Percentiles rank a stretch among this genome's conserved stretches.
phyloP scores from a whole-genome alignment of 1,140 invertebrate species.

The Diorhabda elongata region DNA sequence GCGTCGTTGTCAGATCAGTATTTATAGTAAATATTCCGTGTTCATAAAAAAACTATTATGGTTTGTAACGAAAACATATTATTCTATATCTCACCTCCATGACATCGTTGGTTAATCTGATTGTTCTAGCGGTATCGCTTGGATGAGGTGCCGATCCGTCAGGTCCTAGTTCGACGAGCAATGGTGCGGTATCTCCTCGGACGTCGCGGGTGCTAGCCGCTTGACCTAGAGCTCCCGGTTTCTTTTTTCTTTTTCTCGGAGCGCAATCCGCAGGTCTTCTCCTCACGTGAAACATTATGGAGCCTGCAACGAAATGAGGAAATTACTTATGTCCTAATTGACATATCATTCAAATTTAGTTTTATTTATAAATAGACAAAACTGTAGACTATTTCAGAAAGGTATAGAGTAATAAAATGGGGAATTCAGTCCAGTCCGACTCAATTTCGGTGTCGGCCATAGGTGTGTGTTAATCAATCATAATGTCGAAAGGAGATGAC shows the following conservation, averaged over 20 bases:
- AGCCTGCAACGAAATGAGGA: constrained; percentile 58
- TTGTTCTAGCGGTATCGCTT: constrained; percentile 57
- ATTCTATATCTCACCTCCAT: constrained; percentile 52
- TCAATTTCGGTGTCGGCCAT: too few species aligned
- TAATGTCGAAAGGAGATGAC: too few species aligned
- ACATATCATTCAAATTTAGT: too few species aligned
- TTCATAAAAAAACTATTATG: too few species aligned
- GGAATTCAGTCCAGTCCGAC: too few species aligned
- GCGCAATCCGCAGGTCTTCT: constrained; percentile 84
- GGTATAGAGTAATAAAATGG: too few species aligned
- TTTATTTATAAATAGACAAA: too few species aligned
- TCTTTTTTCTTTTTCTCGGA: constrained; percentile 86
- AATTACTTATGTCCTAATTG: background rate
- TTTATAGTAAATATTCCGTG: too few species aligned
- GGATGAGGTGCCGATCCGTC: constrained; percentile 51
- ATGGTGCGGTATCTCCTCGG: constrained; percentile 51
- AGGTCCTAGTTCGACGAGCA: constrained; percentile 58
- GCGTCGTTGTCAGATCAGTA: too few species aligned
- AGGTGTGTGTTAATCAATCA: too few species aligned
- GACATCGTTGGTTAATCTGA: constrained; percentile 57
- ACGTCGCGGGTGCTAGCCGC: constrained; percentile 47
- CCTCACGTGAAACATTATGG: constrained; percentile 92
- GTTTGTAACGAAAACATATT: background rate
- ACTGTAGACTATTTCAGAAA: too few species aligned
- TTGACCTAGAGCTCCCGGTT: constrained; percentile 60